Percentiles rank a stretch among this genome's conserved stretches.
Evolutionary conservation across 1,140 invertebrate genomes (phyloP).

Genomic region (Olivierus martensii): DNA sequence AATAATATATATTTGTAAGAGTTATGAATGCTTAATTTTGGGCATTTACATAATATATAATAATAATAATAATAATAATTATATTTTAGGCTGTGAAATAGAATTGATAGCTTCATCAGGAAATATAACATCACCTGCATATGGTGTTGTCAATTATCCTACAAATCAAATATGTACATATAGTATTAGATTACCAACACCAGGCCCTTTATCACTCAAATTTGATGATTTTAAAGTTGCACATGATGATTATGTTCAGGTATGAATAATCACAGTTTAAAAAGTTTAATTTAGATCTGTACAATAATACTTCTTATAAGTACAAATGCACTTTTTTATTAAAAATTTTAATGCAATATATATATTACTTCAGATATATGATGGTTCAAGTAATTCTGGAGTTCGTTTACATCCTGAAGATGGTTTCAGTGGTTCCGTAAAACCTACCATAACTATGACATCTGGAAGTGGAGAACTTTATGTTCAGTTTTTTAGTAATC

Average conservation of each 20-base stretch:
- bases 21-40: too few species aligned
- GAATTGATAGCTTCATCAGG: constrained; percentile 65
- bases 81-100: constrained; percentile 29
- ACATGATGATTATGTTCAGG: constrained; percentile 69
- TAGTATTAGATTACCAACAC: constrained; percentile 64
- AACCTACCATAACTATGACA: constrained; percentile 74
- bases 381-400: constrained; percentile 58
- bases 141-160: constrained; percentile 65
- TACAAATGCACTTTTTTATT: constrained; percentile 2
- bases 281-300: too few species aligned
- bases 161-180: constrained; percentile 85
- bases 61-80: too few species aligned
- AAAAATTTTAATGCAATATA: constrained; percentile 16
- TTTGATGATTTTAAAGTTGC: constrained; percentile 76
- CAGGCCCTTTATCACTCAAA: constrained; percentile 66
- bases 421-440: constrained; percentile 65
- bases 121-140: constrained; percentile 74
- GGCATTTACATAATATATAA: too few species aligned
- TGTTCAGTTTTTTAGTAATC: constrained; percentile 73
- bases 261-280: too few species aligned
- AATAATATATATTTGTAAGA: too few species aligned
- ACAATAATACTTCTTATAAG: too few species aligned
- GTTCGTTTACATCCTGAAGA: constrained; percentile 70
- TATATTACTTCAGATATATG: constrained; percentile 58
- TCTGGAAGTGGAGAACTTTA: constrained; percentile 85